These are phyloP conservation scores for Lymantria monacha DNA, from an alignment of 2,888 invertebrate species.

Conservation along the genomic window DNA sequence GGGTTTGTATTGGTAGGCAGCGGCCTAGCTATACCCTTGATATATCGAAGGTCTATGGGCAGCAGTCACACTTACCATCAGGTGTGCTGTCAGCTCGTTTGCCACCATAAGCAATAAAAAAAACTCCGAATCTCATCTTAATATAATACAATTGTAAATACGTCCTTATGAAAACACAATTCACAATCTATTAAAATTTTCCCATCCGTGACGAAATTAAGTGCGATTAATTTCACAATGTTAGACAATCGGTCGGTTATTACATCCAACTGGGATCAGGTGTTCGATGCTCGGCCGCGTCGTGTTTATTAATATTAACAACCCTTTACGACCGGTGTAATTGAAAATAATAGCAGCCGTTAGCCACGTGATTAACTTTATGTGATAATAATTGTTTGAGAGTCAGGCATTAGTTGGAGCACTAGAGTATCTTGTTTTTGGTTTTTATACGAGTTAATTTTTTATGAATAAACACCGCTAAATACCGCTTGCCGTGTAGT, in stretches of 20 bases:
- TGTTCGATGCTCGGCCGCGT: conserved; percentile 45
- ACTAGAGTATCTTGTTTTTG: too few relatives aligned
- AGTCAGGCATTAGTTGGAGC: background rate
- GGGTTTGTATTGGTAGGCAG: too few relatives aligned
- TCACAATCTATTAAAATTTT: conserved; percentile 30
- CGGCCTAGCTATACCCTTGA: too few relatives aligned
- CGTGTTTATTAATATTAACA: conserved; percentile 75
- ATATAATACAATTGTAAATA: conserved; percentile 1
- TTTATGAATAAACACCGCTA: too few relatives aligned
- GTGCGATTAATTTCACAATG: conserved; percentile 56
- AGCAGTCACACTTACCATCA: too few relatives aligned
- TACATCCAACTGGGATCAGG: conserved; percentile 40
- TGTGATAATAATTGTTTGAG: conserved; percentile 46
- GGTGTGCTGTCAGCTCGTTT: too few relatives aligned
- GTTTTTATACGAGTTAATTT: too few relatives aligned
- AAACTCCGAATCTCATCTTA: too few relatives aligned
- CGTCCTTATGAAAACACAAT: conserved; percentile 24
- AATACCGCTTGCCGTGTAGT: too few relatives aligned
- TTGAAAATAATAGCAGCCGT: conserved; percentile 72
- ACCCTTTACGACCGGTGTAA: conserved; percentile 67
- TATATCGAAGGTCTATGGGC: too few relatives aligned
- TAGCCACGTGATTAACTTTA: conserved; percentile 63
- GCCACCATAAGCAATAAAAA: too few relatives aligned
- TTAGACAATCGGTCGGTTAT: conserved; percentile 37
- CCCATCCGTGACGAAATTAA: conserved; percentile 51